These are phyloP conservation scores for Leucophenga maculata DNA, from an alignment of 2,888 invertebrate species.

Conservation along the genomic window DNA sequence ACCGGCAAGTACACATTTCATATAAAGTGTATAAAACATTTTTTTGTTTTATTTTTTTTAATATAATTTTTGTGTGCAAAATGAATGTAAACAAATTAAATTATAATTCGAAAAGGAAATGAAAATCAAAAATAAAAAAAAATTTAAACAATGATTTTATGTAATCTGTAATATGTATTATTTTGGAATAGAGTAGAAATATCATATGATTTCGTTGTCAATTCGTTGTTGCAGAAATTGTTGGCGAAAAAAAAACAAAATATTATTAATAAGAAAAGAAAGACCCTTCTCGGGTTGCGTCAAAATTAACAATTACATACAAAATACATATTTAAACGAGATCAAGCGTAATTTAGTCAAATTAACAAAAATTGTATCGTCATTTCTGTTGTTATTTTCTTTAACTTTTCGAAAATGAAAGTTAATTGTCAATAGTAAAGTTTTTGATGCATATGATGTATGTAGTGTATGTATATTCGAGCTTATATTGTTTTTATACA, in stretches of 20 bases:
- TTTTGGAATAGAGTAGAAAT: too few species aligned
- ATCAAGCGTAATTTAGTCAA: conserved; percentile 10
- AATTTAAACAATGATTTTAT: too few species aligned
- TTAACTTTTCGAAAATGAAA: conserved; percentile 3
- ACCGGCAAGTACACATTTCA: conserved; percentile 57
- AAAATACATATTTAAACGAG: background rate
- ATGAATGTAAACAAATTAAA: background rate
- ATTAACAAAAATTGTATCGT: conserved; percentile 19
- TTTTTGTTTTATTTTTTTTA: conserved; percentile 17
- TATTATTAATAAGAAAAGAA: too few species aligned
- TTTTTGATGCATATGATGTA: too few species aligned
- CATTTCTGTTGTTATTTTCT: background rate
- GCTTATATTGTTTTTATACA: too few species aligned
- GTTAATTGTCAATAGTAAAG: conserved; percentile 25
- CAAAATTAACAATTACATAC: conserved; percentile 8
- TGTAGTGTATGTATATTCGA: too few species aligned
- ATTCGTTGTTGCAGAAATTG: too few species aligned
- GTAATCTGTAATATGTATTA: too few species aligned
- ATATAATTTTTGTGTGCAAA: conserved; percentile 19
- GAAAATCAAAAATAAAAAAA: too few species aligned
- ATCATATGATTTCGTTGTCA: conserved; percentile 19
- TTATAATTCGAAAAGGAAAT: too few species aligned
- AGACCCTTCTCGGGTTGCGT: background rate
- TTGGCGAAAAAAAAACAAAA: too few species aligned
- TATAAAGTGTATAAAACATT: background rate